Evolutionary conservation across 2,888 invertebrate genomes (phyloP).

Genomic region (Phania funesta): DNA sequence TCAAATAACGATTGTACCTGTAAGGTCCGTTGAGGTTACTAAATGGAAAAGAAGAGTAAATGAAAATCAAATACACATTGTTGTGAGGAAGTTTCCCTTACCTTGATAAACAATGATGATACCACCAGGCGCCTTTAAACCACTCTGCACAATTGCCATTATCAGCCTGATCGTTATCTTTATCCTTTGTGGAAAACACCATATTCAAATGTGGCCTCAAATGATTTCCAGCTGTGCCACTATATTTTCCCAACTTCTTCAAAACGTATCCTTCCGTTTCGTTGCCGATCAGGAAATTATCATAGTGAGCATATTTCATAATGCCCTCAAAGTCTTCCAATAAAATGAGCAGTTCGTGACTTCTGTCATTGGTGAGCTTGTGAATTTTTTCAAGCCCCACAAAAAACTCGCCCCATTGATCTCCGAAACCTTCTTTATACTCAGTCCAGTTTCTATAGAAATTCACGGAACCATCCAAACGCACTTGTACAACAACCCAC

Average conservation of each 20-base stretch:
- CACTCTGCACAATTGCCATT: conserved; percentile 51
- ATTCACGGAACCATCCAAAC: conserved; percentile 42
- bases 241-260: conserved; percentile 36
- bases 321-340: conserved; percentile 5
- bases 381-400: conserved; percentile 45
- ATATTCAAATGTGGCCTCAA: conserved; percentile 35
- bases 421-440: conserved; percentile 44
- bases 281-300: conserved; percentile 45
- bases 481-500: conserved; percentile 45
- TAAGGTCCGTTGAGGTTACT: conserved; percentile 53
- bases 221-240: conserved; percentile 35
- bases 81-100: background rate
- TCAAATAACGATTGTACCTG: background rate
- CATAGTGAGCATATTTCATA: conserved; percentile 44
- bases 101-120: conserved; percentile 52
- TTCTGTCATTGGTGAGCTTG: conserved; percentile 30
- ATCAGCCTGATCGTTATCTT: conserved; percentile 40
- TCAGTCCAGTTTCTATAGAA: conserved; percentile 58
- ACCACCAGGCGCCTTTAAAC: conserved; percentile 61
- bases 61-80: background rate
- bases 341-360: conserved; percentile 44
- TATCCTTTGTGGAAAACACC: conserved; percentile 44
- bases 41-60: background rate
- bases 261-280: conserved; percentile 41
- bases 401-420: conserved; percentile 41